Evolutionary conservation across 1,140 invertebrate genomes (phyloP).

Genomic region (Vanessa tameamea): DNA sequence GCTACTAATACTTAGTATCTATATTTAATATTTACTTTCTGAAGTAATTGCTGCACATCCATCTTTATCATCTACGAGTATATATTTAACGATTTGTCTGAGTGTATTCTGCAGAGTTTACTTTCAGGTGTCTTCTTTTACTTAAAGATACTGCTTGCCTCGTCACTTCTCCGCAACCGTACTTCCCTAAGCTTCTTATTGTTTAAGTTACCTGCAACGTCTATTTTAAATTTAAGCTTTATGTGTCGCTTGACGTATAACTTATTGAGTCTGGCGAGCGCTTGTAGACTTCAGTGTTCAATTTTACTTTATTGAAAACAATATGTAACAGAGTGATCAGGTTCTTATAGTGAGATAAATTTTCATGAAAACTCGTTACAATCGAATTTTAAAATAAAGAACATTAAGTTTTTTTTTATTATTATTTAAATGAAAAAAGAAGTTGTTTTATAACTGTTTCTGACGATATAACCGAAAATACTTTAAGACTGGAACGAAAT

Average conservation of each 20-base stretch:
- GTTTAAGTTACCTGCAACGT: constrained; percentile 9
- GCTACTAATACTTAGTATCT: too few relatives aligned
- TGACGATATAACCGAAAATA: background rate
- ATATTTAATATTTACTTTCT: too few relatives aligned
- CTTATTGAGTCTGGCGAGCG: background rate
- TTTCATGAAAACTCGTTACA: too few relatives aligned
- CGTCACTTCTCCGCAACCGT: background rate
- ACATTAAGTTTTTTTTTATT: too few relatives aligned
- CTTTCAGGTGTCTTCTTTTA: background rate
- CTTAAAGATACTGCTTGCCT: background rate
- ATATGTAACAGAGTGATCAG: background rate
- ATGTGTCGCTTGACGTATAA: constrained; percentile 5
- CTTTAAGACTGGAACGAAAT: background rate
- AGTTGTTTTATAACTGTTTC: too few relatives aligned
- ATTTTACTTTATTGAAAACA: background rate
- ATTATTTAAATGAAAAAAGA: too few relatives aligned
- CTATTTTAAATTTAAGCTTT: constrained; percentile 16
- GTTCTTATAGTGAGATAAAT: background rate
- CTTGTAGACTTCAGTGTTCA: background rate
- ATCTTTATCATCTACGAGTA: too few relatives aligned
- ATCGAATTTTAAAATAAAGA: too few relatives aligned
- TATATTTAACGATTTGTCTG: too few relatives aligned
- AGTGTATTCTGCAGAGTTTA: background rate
- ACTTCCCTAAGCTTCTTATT: constrained; percentile 14
- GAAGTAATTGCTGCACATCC: too few relatives aligned